Evolutionary conservation across 2,888 invertebrate species (phyloP).

Genomic region (Oscheius sp.): DNA sequence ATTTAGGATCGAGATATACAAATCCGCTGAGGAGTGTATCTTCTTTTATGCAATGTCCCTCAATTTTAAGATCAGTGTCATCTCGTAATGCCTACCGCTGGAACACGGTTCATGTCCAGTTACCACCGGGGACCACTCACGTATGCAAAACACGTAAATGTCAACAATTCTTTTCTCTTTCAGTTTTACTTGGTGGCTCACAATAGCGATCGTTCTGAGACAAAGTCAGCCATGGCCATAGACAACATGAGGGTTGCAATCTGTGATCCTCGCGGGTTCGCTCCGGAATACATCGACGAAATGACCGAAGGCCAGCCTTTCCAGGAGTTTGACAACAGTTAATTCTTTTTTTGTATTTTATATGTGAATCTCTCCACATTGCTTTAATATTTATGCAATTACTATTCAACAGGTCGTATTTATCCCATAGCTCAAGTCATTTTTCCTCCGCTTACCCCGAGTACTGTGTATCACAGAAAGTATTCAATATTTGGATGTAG

Average conservation of each 20-base stretch:
- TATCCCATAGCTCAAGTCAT: constrained; percentile 12
- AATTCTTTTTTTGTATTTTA: constrained; percentile 4
- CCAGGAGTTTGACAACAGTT: constrained; percentile 30
- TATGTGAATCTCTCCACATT: neutral
- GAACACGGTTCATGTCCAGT: constrained; percentile 71
- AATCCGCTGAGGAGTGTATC: constrained; percentile 67
- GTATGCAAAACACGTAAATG: constrained; percentile 43
- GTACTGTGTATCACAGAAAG: constrained; percentile 21
- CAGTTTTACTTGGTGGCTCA: constrained; percentile 72
- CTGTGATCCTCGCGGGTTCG: constrained; percentile 62
- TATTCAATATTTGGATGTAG: constrained; percentile 28
- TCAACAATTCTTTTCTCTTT: constrained; percentile 26
- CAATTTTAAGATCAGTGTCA: constrained; percentile 68
- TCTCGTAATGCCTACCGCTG: constrained; percentile 69
- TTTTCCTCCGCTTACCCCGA: neutral
- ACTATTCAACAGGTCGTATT: constrained; percentile 20
- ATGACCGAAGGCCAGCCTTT: constrained; percentile 39
- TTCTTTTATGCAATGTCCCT: constrained; percentile 69
- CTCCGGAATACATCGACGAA: constrained; percentile 59
- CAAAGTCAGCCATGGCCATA: constrained; percentile 67
- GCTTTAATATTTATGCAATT: constrained; percentile 10
- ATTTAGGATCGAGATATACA: constrained; percentile 59
- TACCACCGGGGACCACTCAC: constrained; percentile 70
- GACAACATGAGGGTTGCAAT: constrained; percentile 72
- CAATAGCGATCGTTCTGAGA: constrained; percentile 62